A percentile compares a stretch with the other conserved stretches of the same genome.
These are phyloP conservation scores for Lithophane semibrunnea DNA, from an alignment of 2,888 invertebrate genomes.

Conservation along the genomic window DNA sequence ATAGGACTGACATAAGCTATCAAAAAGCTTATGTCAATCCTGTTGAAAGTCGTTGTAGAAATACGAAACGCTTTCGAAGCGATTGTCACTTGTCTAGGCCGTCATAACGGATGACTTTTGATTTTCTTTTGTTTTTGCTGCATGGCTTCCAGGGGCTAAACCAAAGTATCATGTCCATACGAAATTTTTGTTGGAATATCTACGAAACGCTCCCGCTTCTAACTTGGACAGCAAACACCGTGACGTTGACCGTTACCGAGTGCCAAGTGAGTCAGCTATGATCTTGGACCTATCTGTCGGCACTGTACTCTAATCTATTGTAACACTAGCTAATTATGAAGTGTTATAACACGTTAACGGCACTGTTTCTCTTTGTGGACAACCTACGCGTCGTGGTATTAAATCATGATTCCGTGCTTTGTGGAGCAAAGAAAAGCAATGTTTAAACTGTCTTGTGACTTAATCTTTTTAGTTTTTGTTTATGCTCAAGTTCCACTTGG, in stretches of 20 bases:
- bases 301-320: constrained; percentile 49
- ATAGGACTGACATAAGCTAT: too few species aligned
- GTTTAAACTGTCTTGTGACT: background rate
- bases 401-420: background rate
- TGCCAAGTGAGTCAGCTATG: constrained; percentile 74
- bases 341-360: constrained; percentile 20
- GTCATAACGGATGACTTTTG: too few species aligned
- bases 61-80: too few species aligned
- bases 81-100: too few species aligned
- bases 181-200: background rate
- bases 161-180: background rate
- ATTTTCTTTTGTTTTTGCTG: background rate
- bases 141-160: background rate
- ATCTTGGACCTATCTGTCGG: constrained; percentile 67
- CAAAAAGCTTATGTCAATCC: too few species aligned
- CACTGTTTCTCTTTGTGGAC: background rate
- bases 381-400: constrained; percentile 7
- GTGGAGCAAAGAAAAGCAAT: background rate
- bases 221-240: constrained; percentile 1
- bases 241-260: constrained; percentile 60
- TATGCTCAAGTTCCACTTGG: background rate
- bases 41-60: too few species aligned
- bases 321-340: constrained; percentile 55
- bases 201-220: constrained; percentile 24
- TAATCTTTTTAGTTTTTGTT: background rate